Conservation (phyloP, 1,140 invertebrate species). For the Brachionus calyciflorus region DNA sequence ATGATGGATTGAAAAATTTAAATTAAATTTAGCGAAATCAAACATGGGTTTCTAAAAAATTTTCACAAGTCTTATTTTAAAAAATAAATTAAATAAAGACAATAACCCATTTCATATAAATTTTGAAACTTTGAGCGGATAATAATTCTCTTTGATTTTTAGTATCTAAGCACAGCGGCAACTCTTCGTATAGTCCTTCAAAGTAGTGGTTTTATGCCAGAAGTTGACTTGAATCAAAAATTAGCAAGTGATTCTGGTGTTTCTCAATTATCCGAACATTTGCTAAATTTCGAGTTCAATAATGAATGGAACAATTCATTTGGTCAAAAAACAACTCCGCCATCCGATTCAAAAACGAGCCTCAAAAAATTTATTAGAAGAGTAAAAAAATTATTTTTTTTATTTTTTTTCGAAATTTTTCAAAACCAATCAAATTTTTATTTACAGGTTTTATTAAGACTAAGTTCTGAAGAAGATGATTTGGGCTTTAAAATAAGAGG, state of each 20-base stretch:
- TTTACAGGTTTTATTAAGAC: not conserved
- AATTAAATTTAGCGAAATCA: too few species aligned
- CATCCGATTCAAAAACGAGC: constrained; percentile 16
- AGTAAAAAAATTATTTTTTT: not conserved
- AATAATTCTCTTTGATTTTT: not conserved
- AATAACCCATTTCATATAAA: too few species aligned
- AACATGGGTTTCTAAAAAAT: too few species aligned
- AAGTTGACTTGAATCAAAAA: not conserved
- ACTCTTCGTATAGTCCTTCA: constrained; percentile 25
- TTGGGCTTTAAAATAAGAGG: constrained; percentile 40
- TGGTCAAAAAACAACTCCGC: not conserved
- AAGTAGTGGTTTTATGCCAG: constrained; percentile 44
- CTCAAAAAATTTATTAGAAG: constrained; percentile 24
- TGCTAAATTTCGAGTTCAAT: constrained; percentile 26
- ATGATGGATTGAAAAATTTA: too few species aligned
- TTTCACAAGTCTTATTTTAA: too few species aligned
- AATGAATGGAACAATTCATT: constrained; percentile 42
- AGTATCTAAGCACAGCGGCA: constrained; percentile 27
- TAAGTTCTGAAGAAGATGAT: constrained; percentile 16
- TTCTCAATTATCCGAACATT: not conserved
- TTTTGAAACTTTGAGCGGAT: too few species aligned
- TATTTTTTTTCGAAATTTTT: not conserved
- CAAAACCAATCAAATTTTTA: not conserved
- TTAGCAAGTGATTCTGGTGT: not conserved
- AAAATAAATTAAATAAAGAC: too few species aligned